These are phyloP conservation scores for Nasonovia ribisnigri DNA, from an alignment of 2,888 invertebrate genomes.

Conservation along the genomic window DNA sequence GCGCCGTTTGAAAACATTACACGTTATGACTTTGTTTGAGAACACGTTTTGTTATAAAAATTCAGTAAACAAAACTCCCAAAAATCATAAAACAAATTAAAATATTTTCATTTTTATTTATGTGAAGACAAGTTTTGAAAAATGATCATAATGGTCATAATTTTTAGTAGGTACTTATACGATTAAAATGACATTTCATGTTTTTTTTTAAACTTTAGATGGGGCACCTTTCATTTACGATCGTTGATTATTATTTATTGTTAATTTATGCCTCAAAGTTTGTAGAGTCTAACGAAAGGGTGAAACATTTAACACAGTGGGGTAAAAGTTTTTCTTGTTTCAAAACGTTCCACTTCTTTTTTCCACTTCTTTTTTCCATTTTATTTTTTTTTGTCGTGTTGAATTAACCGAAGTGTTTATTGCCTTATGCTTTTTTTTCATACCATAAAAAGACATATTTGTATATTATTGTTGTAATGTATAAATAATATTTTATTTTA, in stretches of 20 bases:
- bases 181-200: constrained; percentile 29
- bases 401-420: constrained; percentile 42
- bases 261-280: constrained; percentile 58
- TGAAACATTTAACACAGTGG: constrained; percentile 35
- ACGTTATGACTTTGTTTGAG: background rate
- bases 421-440: constrained; percentile 5
- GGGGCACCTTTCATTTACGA: constrained; percentile 41
- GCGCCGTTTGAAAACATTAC: constrained; percentile 1
- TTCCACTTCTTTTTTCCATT: too few relatives aligned
- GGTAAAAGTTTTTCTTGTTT: constrained; percentile 39
- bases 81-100: constrained; percentile 10
- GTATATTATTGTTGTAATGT: background rate
- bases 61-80: background rate
- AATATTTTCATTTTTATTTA: background rate
- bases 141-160: constrained; percentile 32
- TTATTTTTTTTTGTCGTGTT: background rate
- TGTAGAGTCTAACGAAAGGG: constrained; percentile 37
- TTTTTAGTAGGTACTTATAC: constrained; percentile 26
- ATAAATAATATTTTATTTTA: background rate
- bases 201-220: constrained; percentile 30
- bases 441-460: background rate
- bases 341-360: constrained; percentile 18
- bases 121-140: constrained; percentile 6
- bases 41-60: background rate
- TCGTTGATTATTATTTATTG: constrained; percentile 58